Evolutionary conservation across 2,113 vertebrate genomes (phyloP), one percentile per base, ranked within the genome.

Genomic region (Oncorhynchus gorbuscha): DNA sequence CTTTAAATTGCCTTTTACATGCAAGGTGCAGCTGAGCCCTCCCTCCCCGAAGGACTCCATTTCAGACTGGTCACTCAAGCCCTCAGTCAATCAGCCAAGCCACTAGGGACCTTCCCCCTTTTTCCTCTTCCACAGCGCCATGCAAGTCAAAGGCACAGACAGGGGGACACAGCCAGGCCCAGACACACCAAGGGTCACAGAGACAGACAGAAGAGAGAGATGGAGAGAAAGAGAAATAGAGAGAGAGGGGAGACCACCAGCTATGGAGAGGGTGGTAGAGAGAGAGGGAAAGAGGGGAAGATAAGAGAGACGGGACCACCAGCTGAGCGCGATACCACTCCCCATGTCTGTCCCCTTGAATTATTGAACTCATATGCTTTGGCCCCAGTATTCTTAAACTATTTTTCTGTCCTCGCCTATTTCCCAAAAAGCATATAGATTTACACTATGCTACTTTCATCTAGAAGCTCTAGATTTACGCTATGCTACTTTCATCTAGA

Each of bases 1-100:
- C 73, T 78, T 75, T 67, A 84, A 83, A 84, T 83, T 81, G 76
- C 67, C 80, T 86, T 84, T 84, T 75, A 81, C 71, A 75, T 74
- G 67, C 58, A 45, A 18, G 72, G 58, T 65, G 76, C 82, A 76
- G 74, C 76, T 86, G 81, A 80, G 81, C 62, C 76, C 72, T 66
- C 64, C 35, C n/a, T 22, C 59, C 59, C n/a, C n/a, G 45, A 81
- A 76, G 75, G 74, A 81, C 69, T 61, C 66, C 48, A 51, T 69
- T 72, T 72, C 73, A 72, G 79, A 77, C 79, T 76, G 83, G 83
- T 79, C 84, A 83, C 72, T 80, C 69, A 74, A 73, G 61, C 76
- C 62, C 70, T 77, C 74, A 79, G 82, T 83, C 83, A 82, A 79
- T 84, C 79, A 84, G 74, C 5, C 58, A 73, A 72, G 26, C 64